Evolutionary conservation across 1,140 invertebrate species (phyloP).

Genomic region (Caenorhabditis remanei): DNA sequence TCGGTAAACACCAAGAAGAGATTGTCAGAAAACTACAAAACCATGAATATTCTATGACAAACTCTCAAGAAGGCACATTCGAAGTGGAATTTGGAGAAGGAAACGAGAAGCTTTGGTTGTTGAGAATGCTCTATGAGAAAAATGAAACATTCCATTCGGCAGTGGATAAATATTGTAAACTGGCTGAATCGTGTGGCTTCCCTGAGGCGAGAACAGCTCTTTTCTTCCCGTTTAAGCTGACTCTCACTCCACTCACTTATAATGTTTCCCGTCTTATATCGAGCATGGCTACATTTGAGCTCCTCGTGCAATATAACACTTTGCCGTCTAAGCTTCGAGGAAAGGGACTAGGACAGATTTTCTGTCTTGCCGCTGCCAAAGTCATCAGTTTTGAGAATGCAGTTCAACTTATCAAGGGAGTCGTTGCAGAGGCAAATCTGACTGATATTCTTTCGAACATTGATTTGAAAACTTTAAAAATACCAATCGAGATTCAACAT

Average conservation of each 20-base stretch:
- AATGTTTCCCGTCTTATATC: constrained; percentile 32
- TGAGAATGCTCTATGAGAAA: constrained; percentile 37
- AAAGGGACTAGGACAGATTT: constrained; percentile 35
- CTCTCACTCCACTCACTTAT: constrained; percentile 23
- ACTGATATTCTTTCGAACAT: not conserved
- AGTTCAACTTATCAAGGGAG: constrained; percentile 34
- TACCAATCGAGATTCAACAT: constrained; percentile 26
- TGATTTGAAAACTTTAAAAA: constrained; percentile 3
- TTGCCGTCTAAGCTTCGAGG: constrained; percentile 10
- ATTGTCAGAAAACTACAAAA: constrained; percentile 54
- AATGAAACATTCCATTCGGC: constrained; percentile 15
- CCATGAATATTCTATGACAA: not conserved
- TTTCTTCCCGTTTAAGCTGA: constrained; percentile 55
- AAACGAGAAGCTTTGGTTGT: constrained; percentile 27
- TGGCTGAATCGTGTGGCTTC: constrained; percentile 17
- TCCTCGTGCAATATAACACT: constrained; percentile 13
- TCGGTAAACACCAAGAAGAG: constrained; percentile 57
- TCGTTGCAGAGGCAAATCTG: constrained; percentile 23
- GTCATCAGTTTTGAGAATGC: constrained; percentile 40
- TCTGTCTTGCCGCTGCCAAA: constrained; percentile 19
- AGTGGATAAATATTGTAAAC: constrained; percentile 41
- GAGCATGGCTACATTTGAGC: constrained; percentile 40
- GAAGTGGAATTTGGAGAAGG: constrained; percentile 55
- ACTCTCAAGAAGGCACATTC: constrained; percentile 19
- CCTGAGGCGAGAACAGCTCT: constrained; percentile 45